These are phyloP conservation scores for Craniophora ligustri DNA, from an alignment of 2,888 invertebrate genomes.

Conservation along the genomic window DNA sequence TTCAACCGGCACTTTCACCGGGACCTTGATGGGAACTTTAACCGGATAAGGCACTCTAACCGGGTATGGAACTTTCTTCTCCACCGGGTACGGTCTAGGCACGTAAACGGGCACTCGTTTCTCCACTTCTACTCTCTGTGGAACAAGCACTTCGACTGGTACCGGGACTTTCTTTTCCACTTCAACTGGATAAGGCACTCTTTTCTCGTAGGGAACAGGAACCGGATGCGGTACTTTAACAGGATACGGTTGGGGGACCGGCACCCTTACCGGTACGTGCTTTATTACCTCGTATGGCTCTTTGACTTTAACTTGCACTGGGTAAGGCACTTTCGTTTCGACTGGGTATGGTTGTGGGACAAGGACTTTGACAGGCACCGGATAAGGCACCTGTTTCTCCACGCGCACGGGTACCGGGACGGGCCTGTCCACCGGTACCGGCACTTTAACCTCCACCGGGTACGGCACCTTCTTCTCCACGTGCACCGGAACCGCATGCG, in stretches of 20 bases:
- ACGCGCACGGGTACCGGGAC: constrained; percentile 77
- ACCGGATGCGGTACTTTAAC: constrained; percentile 87
- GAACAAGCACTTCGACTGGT: constrained; percentile 74
- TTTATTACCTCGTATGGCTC: constrained; percentile 81
- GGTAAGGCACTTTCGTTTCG: constrained; percentile 87
- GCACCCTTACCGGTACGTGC: constrained; percentile 79
- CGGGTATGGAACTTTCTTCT: constrained; percentile 75
- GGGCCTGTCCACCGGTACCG: constrained; percentile 76
- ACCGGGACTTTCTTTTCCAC: constrained; percentile 83
- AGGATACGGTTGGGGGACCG: constrained; percentile 84
- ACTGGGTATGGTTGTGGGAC: constrained; percentile 86
- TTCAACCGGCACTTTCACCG: constrained; percentile 67
- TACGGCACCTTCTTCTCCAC: constrained; percentile 82
- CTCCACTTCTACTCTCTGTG: constrained; percentile 63
- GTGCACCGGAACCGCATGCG: constrained; percentile 75
- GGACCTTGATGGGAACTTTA: constrained; percentile 69
- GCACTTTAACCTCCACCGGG: constrained; percentile 76
- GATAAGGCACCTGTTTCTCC: constrained; percentile 81
- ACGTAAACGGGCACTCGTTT: constrained; percentile 70
- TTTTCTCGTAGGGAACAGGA: constrained; percentile 81
- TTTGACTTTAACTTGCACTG: constrained; percentile 81
- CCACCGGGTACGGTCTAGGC: constrained; percentile 76
- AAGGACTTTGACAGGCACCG: constrained; percentile 79
- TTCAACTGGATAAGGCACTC: constrained; percentile 80
- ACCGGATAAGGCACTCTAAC: constrained; percentile 79